These are phyloP conservation scores for Bembecia ichneumoniformis DNA, from an alignment of 2,888 invertebrate species.

Conservation along the genomic window DNA sequence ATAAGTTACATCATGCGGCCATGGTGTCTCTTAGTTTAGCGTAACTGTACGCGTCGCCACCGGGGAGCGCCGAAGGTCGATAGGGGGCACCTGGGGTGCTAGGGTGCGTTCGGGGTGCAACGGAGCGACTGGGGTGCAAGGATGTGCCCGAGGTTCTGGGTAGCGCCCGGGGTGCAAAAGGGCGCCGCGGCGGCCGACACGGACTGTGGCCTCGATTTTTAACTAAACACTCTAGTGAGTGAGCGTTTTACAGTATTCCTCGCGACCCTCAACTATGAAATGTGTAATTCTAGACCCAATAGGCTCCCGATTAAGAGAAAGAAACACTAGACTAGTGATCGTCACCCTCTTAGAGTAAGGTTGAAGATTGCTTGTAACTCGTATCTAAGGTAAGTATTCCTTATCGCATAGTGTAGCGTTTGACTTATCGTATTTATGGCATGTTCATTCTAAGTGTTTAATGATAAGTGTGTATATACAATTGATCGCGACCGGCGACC, in stretches of 20 bases:
- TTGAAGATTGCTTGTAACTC: conserved; percentile 38
- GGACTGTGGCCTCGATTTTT: conserved; percentile 65
- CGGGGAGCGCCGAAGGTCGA: no score
- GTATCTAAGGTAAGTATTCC: conserved; percentile 26
- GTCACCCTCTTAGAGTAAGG: conserved; percentile 30
- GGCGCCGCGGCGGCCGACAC: no score
- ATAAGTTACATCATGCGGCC: conserved; percentile 68
- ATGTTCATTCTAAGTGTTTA: conserved; percentile 33
- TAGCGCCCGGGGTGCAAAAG: conserved; percentile 4
- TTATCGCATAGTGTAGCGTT: conserved; percentile 33
- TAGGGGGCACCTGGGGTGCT: no score
- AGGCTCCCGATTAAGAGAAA: background rate
- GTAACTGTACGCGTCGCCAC: conserved; percentile 8
- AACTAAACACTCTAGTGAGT: conserved; percentile 30
- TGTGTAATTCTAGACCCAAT: conserved; percentile 53
- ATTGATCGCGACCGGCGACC: conserved; percentile 36
- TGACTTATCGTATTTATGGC: conserved; percentile 28
- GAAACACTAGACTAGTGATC: conserved; percentile 19
- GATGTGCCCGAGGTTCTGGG: background rate
- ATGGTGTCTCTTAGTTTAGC: conserved; percentile 59
- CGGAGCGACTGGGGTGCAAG: no score
- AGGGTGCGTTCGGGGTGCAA: no score
- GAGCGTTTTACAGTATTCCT: conserved; percentile 27
- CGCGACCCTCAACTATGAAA: conserved; percentile 63
- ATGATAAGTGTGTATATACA: conserved; percentile 28